Conservation (phyloP, 2,113 vertebrate species). For the Zosterops pallidus region DNA sequence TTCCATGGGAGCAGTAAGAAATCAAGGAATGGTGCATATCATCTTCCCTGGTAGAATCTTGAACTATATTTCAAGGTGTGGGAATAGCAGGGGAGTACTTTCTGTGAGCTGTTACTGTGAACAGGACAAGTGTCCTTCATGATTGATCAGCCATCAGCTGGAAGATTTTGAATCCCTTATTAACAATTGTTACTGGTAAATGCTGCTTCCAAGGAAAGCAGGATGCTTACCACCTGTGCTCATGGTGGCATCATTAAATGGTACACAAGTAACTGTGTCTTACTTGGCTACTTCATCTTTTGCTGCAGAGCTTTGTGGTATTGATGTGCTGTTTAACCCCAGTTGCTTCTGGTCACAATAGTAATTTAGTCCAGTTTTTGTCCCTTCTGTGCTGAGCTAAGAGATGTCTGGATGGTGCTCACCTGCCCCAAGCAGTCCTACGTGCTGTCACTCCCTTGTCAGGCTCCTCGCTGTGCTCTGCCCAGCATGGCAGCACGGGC, state of each 20-base stretch:
- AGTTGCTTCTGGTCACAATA: background rate
- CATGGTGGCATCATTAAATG: background rate
- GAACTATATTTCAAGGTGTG: background rate
- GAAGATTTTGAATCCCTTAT: background rate
- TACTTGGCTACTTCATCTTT: background rate
- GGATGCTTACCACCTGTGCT: background rate
- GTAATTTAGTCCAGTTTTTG: background rate
- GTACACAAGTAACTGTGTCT: background rate
- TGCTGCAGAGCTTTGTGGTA: background rate
- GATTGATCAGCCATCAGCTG: background rate
- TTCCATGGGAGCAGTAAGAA: background rate
- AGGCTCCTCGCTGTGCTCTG: background rate
- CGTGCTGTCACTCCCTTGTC: fast-evolving
- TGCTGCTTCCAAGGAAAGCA: background rate
- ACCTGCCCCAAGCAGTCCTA: background rate
- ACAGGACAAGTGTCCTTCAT: background rate
- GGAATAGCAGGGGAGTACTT: background rate
- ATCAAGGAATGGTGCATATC: background rate
- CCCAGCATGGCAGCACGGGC: fast-evolving
- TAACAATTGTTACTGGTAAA: background rate
- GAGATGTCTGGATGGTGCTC: background rate
- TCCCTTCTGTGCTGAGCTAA: background rate
- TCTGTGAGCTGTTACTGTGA: background rate
- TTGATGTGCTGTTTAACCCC: background rate
- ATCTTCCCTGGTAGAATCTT: background rate